Evolutionary conservation across 2,888 invertebrate genomes (phyloP), one percentile per base, ranked within the genome.

Genomic region (Ophioninae sp.): DNA sequence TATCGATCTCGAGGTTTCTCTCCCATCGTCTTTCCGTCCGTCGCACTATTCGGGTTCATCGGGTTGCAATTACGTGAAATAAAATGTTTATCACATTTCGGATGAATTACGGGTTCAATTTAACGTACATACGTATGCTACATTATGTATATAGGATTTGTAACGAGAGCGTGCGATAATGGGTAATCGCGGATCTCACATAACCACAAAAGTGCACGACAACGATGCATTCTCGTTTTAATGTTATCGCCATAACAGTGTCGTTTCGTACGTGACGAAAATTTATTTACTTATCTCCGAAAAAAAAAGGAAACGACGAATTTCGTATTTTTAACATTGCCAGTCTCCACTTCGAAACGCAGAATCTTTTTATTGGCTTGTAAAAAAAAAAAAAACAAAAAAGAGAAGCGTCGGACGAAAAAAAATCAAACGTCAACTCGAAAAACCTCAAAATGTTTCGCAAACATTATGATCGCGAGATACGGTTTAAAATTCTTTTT

Each of bases 191-290:
- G 41, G 39, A 73, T 56, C 69, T 68, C 20, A 61, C 61, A 78
- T 70, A 70, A 67, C 68, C 62, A 83, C 79, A 73, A 41, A 64
- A 77, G 83, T 83, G 79, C 79, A 77, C 61, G 67, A 83, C 79
- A 80, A 73, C 65, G 72, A 80, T 77, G 67, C 79, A 83, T 80
- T 83, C 72, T 64, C 68, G 72, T 79, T 72, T 59, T 68, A 61
- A 65, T 62, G 30, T 62, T 44, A 44, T 67, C 37, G 37, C 67
- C 56, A 41, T 68, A 41, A 41, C 44, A 57, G 65, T 39, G 57
- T 39, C 23, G 7, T 23, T 50, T n/a, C 20, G 44, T 20, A 39
- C 61, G 30, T 44, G 77, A 77, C 44, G 61, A 41, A 69, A 69
- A 77, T 74, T 50, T 44, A 74, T 64, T 50, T 64, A 64, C 62